These are phyloP conservation scores for Physella acuta DNA, from an alignment of 1,140 invertebrate species.

Conservation along the genomic window DNA sequence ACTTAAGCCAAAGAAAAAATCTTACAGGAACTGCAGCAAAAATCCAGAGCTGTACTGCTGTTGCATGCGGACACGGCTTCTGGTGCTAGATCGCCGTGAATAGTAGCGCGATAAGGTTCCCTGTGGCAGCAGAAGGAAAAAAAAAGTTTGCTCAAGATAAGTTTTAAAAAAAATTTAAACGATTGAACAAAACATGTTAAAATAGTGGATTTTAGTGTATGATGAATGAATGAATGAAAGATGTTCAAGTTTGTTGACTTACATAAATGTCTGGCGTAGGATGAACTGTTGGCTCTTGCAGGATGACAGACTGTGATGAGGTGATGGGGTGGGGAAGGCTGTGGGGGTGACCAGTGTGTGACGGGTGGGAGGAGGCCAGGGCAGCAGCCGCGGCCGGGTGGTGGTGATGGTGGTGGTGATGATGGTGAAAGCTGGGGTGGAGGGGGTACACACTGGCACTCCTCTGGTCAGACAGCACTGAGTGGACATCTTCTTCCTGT, in stretches of 20 bases:
- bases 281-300: constrained; percentile 56
- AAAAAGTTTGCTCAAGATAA: background rate
- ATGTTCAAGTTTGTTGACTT: too few relatives aligned
- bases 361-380: constrained; percentile 46
- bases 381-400: constrained; percentile 50
- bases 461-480: constrained; percentile 40
- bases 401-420: constrained; percentile 37
- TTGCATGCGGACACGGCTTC: constrained; percentile 52
- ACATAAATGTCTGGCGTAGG: constrained; percentile 56
- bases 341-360: constrained; percentile 44
- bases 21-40: constrained; percentile 80
- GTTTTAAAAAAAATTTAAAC: background rate
- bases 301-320: constrained; percentile 48
- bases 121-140: too few relatives aligned
- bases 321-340: constrained; percentile 34
- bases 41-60: constrained; percentile 66
- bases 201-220: too few relatives aligned
- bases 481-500: constrained; percentile 48
- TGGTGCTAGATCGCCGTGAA: constrained; percentile 45
- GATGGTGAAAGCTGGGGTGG: constrained; percentile 32
- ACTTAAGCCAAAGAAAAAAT: background rate
- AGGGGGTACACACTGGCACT: constrained; percentile 35
- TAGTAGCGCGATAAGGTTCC: constrained; percentile 53
- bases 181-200: too few relatives aligned
- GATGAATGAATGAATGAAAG: too few relatives aligned